Evolutionary conservation across 2,797 vertebrate genomes (phyloP), one percentile per base, ranked within the genome.

Genomic region (Hylomyscus alleni): DNA sequence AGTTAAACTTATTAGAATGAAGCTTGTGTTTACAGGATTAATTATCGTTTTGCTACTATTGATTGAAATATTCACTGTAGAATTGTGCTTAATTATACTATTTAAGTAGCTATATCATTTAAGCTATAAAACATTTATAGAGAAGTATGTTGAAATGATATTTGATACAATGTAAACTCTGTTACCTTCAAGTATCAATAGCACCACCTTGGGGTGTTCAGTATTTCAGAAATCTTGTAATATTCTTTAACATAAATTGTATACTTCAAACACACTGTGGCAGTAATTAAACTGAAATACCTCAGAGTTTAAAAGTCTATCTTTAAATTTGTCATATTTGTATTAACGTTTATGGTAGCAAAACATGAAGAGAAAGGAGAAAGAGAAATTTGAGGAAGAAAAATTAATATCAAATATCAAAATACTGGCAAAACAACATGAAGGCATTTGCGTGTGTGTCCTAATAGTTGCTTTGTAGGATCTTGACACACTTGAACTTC

Each of bases 121-220:
- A 91, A 86, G 67, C 29, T 69, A 81, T 26, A 58, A 44, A 78
- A 60, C 20, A 83, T 94, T 92, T 77, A 78, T 15, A 54, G 54
- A 76, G 89, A 77, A 87, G 10, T 89, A 54, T 76, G 20, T 50
- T 85, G 58, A 91, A 95, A 67, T 80, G 24, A 44, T 69, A 24
- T 10, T 83, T 47, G 20, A 81, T 34, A 10, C 12, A 93, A 1
- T 82, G 3, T 85, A 95, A 84, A 72, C 83, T 69, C 67, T 26
- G 58, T 81, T 93, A 96, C 87, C 90, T 92, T 76, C 73, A 96
- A 94, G 72, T 93, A 93, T 95, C 93, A 91, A 94, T 89, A 96
- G 89, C 85, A 97, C 91, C 93, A 95, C 90, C 94, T 96, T 94
- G 87, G 87, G 83, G 94, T 94, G 58, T 88, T 91, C n/a, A 31